Evolutionary conservation across 2,888 invertebrate species (phyloP), one percentile per base, ranked within the genome.

Genomic region (Holacanthella duospinosa): DNA sequence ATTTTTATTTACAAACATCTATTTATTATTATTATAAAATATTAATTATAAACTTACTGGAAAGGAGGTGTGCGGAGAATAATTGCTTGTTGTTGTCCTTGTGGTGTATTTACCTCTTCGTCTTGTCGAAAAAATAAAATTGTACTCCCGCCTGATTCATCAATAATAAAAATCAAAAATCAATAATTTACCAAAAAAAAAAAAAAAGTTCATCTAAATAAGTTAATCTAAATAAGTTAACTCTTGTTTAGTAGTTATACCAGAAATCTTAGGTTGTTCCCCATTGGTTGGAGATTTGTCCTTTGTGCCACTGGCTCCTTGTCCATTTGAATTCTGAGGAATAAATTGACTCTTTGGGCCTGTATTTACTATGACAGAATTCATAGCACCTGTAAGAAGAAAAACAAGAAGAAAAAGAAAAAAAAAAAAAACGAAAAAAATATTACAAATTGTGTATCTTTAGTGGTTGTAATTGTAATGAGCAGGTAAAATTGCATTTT

Each of bases 11-110:
- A 26, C 29, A 59, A 43, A 59, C 43, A 25, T 26, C 24, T 56
- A 19, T 9, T 29, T 56, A 28, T 28, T 28, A 56, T 27, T 56
- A n/a, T 3, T 9, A 24, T 53, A 58, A 53, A 62, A 58, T 53
- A 21, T 29, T n/a, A n/a, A n/a, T 9, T 36, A 36, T 9, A 16
- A 16, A 16, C 60, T 64, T 64, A 71, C 71, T 66, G 68, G 58
- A 70, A 66, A 57, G 66, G 66, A 43, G 72, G 71, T 24, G 71
- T 63, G 9, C 72, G 69, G 44, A 71, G 70, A 36, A 70, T 68
- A 57, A 71, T 70, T 6, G 71, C 69, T 64, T 71, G 71, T 43
- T 69, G 68, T 43, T 62, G 65, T 21, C 48, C 55, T 29, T 67
- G 63, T 65, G 65, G 67, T 43, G 61, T 65, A 59, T 55, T 64